Percentiles rank a stretch among this genome's conserved stretches.
Evolutionary conservation across 1,140 invertebrate genomes (phyloP).

Genomic region (Daktulosphaira vitifoliae): DNA sequence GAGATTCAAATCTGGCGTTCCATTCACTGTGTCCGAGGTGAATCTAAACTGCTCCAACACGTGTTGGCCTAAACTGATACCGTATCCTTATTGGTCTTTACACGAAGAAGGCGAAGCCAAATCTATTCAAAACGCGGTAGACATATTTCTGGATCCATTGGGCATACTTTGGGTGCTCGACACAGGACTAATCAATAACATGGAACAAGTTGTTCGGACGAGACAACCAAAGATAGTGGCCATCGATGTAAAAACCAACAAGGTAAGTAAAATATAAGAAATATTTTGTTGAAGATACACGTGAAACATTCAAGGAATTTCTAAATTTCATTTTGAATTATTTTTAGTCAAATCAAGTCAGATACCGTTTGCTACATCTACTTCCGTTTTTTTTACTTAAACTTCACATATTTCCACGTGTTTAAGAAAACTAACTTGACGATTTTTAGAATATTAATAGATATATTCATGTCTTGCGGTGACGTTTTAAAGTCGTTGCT

Average conservation of each 20-base stretch:
- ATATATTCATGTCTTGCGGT: too few relatives aligned
- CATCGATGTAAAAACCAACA: conserved; percentile 47
- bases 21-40: conserved; percentile 53
- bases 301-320: too few relatives aligned
- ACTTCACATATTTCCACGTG: too few relatives aligned
- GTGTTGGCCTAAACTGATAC: conserved; percentile 46
- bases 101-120: conserved; percentile 55
- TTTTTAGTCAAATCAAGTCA: too few relatives aligned
- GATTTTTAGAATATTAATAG: too few relatives aligned
- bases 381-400: too few relatives aligned
- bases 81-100: conserved; percentile 54
- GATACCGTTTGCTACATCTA: too few relatives aligned
- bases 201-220: conserved; percentile 53
- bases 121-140: conserved; percentile 53
- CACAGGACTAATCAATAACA: conserved; percentile 55
- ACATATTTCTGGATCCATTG: conserved; percentile 50
- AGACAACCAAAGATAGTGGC: conserved; percentile 58
- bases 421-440: too few relatives aligned
- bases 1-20: conserved; percentile 51
- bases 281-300: too few relatives aligned
- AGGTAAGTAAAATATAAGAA: too few relatives aligned
- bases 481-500: too few relatives aligned
- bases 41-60: conserved; percentile 44
- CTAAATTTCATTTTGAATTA: too few relatives aligned
- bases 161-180: conserved; percentile 61